Conservation (phyloP, 1,140 invertebrate genomes). For the Caenorhabditis tropicalis region DNA sequence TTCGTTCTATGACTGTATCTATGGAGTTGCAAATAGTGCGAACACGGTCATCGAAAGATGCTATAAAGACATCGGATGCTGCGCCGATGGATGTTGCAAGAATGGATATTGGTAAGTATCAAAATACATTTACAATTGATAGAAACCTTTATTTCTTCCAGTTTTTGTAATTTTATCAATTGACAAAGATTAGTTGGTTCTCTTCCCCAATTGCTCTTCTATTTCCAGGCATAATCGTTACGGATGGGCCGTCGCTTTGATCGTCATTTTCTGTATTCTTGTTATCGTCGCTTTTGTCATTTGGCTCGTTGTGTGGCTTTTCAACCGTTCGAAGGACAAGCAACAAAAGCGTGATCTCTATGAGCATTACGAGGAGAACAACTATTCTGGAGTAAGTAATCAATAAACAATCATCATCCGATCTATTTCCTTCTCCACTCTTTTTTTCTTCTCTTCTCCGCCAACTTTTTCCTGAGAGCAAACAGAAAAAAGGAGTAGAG, state of each 20-base stretch:
- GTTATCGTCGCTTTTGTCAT: slow-evolving; percentile 54
- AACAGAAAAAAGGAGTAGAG: neutral
- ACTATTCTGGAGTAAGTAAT: slow-evolving; percentile 13
- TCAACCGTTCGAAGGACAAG: slow-evolving; percentile 57
- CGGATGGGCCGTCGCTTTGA: slow-evolving; percentile 59
- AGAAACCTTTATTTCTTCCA: too few species aligned
- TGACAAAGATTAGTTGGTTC: too few species aligned
- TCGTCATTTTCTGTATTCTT: slow-evolving; percentile 58
- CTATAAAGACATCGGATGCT: slow-evolving; percentile 59
- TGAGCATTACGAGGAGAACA: slow-evolving; percentile 39
- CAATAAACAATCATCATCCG: neutral
- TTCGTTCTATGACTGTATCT: slow-evolving; percentile 57
- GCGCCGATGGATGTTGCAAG: slow-evolving; percentile 51
- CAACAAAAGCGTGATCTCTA: slow-evolving; percentile 41
- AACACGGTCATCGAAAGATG: slow-evolving; percentile 51
- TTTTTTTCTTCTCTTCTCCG: neutral
- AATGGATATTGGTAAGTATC: slow-evolving; percentile 51
- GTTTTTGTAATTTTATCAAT: neutral
- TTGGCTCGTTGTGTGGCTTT: slow-evolving; percentile 56
- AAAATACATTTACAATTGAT: too few species aligned
- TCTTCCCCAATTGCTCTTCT: too few species aligned
- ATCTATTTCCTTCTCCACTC: neutral
- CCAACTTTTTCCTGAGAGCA: neutral
- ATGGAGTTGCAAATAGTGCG: slow-evolving; percentile 54
- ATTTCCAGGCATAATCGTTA: slow-evolving; percentile 56